Evolutionary conservation across 2,797 vertebrate species (phyloP).

Genomic region (Poeciliopsis gracilis): DNA sequence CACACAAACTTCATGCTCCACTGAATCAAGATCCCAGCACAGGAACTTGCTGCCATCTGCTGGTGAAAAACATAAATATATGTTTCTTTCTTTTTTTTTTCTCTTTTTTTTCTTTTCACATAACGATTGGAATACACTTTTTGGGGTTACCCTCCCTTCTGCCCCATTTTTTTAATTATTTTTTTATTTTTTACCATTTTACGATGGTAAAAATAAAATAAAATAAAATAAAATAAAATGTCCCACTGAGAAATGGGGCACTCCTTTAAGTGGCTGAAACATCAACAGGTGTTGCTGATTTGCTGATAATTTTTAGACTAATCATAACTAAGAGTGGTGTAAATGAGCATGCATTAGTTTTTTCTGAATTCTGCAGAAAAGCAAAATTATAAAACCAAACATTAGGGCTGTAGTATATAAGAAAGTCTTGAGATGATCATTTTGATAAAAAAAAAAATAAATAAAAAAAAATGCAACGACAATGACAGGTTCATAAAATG

Average conservation of each 20-base stretch:
- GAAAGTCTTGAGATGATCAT: too few relatives aligned
- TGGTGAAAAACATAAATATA: conserved; percentile 16
- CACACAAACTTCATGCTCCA: not conserved
- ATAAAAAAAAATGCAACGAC: too few relatives aligned
- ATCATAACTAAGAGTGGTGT: not conserved
- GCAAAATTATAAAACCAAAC: too few relatives aligned
- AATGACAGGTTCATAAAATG: not conserved
- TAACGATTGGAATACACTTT: too few relatives aligned
- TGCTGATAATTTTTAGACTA: not conserved
- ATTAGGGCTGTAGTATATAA: too few relatives aligned
- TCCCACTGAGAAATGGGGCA: not conserved
- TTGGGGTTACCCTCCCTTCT: too few relatives aligned
- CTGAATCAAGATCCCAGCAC: too few relatives aligned
- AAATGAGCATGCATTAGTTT: not conserved
- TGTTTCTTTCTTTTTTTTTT: not conserved
- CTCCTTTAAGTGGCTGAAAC: not conserved
- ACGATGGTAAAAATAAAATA: too few relatives aligned
- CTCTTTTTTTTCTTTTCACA: not conserved
- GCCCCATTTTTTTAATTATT: too few relatives aligned
- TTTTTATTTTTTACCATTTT: too few relatives aligned
- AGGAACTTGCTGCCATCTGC: conserved; percentile 55
- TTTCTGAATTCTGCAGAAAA: too few relatives aligned
- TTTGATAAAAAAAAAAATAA: too few relatives aligned
- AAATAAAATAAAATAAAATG: not conserved
- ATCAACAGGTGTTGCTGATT: not conserved